These are phyloP conservation scores for Chrysodeixis includens DNA, from an alignment of 2,888 invertebrate genomes.

Conservation along the genomic window DNA sequence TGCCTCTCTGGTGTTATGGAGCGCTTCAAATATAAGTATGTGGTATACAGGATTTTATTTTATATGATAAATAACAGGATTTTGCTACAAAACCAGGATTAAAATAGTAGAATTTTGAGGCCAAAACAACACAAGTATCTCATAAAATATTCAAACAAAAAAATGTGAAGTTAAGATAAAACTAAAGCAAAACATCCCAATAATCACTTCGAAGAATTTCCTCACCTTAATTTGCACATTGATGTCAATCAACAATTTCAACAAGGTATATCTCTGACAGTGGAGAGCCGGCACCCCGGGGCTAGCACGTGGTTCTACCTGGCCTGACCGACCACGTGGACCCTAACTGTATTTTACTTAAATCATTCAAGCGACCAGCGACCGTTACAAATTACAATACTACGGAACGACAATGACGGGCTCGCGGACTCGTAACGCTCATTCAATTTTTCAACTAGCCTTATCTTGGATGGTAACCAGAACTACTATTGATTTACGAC, in stretches of 20 bases:
- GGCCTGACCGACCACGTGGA: conserved; percentile 22
- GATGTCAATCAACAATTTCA: conserved; percentile 18
- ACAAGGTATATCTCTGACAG: conserved; percentile 5
- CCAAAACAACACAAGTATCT: too few species aligned
- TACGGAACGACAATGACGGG: conserved; percentile 6
- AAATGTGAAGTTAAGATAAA: background rate
- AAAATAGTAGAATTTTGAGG: too few species aligned
- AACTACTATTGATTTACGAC: conserved; percentile 13
- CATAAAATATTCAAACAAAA: background rate
- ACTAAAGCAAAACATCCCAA: background rate
- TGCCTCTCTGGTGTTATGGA: too few species aligned
- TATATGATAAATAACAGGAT: too few species aligned
- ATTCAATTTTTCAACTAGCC: conserved; percentile 23
- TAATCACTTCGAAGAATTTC: conserved; percentile 8
- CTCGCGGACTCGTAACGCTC: conserved; percentile 14
- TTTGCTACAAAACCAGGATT: too few species aligned
- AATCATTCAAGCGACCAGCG: conserved; percentile 13
- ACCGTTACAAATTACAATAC: conserved; percentile 23
- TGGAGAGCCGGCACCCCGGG: background rate
- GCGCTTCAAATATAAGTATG: too few species aligned
- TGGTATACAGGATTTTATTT: too few species aligned
- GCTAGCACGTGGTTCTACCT: conserved; percentile 21
- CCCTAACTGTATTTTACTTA: conserved; percentile 13
- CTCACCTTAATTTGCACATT: conserved; percentile 4
- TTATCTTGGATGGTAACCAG: conserved; percentile 26